Evolutionary conservation across 2,113 vertebrate genomes (phyloP).

Genomic region (Pontoporia blainvillei): DNA sequence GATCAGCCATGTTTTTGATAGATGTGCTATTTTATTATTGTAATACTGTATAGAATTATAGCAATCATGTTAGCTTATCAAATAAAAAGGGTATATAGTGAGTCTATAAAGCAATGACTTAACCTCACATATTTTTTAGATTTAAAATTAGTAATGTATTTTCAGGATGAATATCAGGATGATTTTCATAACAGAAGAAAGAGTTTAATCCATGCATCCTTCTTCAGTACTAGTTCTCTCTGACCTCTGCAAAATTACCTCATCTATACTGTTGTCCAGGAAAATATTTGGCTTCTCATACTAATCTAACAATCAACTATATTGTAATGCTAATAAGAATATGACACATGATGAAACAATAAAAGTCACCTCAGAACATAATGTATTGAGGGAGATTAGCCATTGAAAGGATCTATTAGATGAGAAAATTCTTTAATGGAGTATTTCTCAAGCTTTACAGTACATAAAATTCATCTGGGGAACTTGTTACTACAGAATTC

Average conservation of each 20-base stretch:
- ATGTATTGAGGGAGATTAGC: not conserved
- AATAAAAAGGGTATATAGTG: not conserved
- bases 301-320: constrained; percentile 9
- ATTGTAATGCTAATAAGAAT: not conserved
- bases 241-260: not conserved
- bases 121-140: not conserved
- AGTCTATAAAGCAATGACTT: not conserved
- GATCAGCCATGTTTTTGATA: not conserved
- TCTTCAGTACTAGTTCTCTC: not conserved
- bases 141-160: not conserved
- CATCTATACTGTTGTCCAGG: not conserved
- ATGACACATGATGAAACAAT: not conserved
- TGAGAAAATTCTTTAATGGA: not conserved
- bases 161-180: not conserved
- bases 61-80: not conserved
- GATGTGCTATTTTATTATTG: not conserved
- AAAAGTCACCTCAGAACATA: not conserved
- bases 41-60: not conserved
- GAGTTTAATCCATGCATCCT: not conserved
- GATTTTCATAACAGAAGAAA: not conserved
- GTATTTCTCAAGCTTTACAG: not conserved
- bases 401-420: not conserved
- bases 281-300: not conserved
- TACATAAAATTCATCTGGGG: no score
- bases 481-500: no score